These are phyloP conservation scores for Myrmecobius fasciatus DNA, from an alignment of 2,113 vertebrate genomes.

Conservation along the genomic window DNA sequence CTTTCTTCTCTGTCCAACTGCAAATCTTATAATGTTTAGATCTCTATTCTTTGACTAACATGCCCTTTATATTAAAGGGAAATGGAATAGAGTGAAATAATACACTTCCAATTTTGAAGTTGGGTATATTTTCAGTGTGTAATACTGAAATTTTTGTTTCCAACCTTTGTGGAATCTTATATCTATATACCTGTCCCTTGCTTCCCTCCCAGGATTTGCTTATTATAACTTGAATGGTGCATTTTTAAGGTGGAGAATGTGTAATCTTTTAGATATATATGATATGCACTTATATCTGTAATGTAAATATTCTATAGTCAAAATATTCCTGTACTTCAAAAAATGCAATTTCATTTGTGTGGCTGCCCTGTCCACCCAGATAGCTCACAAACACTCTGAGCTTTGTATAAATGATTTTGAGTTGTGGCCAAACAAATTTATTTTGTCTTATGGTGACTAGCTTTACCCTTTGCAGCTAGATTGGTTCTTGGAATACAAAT, in stretches of 20 bases:
- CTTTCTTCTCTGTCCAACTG: neutral
- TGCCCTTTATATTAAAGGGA: slow-evolving; percentile 18
- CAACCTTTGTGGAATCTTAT: neutral
- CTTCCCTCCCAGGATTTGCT: neutral
- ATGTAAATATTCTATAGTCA: neutral
- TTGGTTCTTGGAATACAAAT: neutral
- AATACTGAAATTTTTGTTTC: slow-evolving; percentile 12
- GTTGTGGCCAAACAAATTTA: neutral
- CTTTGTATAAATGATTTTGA: neutral
- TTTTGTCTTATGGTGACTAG: neutral
- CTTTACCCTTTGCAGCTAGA: neutral
- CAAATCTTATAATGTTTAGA: slow-evolving; percentile 59
- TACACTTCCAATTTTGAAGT: slow-evolving; percentile 22
- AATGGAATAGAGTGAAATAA: slow-evolving; percentile 24
- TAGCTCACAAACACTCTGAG: neutral
- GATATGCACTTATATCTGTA: neutral
- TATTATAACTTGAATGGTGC: neutral
- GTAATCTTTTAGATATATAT: neutral
- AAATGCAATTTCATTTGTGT: neutral
- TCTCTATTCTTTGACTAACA: slow-evolving; percentile 37
- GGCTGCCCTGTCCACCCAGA: neutral
- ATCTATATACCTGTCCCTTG: neutral
- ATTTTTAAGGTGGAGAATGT: neutral
- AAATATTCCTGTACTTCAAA: neutral
- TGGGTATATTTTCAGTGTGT: slow-evolving; percentile 18